Evolutionary conservation across 1,140 invertebrate genomes (phyloP).

Genomic region (Calycopis cecrops): DNA sequence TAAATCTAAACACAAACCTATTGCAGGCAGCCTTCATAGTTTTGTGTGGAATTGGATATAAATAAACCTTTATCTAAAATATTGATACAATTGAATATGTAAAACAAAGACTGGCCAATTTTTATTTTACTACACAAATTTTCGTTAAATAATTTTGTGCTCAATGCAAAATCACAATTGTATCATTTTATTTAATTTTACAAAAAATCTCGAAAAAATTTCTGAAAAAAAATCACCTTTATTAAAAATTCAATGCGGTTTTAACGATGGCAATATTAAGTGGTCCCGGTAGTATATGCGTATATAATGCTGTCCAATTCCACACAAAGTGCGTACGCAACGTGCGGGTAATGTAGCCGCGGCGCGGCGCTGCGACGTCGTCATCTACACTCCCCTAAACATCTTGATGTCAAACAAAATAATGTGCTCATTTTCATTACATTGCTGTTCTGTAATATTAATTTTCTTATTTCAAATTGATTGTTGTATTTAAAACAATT

Average conservation of each 20-base stretch:
- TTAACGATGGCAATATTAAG: background rate
- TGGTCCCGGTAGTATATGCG: too few species aligned
- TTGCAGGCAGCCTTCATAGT: slow-evolving; percentile 3
- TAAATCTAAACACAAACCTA: slow-evolving; percentile 15
- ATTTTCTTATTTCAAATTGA: slow-evolving; percentile 4
- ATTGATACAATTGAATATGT: too few species aligned
- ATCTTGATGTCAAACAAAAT: slow-evolving; percentile 10
- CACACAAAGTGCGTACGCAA: slow-evolving; percentile 4
- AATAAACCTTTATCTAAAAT: too few species aligned
- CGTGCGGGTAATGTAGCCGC: background rate
- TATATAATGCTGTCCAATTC: too few species aligned
- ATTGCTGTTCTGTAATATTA: background rate
- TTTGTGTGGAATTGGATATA: slow-evolving; percentile 9
- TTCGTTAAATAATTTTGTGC: too few species aligned
- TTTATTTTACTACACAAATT: too few species aligned
- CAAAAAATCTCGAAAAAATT: too few species aligned
- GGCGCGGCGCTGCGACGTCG: background rate
- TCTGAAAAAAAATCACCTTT: slow-evolving; percentile 4
- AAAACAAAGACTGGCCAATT: too few species aligned
- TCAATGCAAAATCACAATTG: too few species aligned
- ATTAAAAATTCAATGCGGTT: slow-evolving; percentile 2
- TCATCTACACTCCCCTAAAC: background rate
- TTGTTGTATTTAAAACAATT: too few species aligned
- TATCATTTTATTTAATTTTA: too few species aligned
- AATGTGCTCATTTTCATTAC: slow-evolving; percentile 3